Evolutionary conservation across 2,797 vertebrate genomes (phyloP), one percentile per base, ranked within the genome.

Genomic region (Eulemur coronatus): DNA sequence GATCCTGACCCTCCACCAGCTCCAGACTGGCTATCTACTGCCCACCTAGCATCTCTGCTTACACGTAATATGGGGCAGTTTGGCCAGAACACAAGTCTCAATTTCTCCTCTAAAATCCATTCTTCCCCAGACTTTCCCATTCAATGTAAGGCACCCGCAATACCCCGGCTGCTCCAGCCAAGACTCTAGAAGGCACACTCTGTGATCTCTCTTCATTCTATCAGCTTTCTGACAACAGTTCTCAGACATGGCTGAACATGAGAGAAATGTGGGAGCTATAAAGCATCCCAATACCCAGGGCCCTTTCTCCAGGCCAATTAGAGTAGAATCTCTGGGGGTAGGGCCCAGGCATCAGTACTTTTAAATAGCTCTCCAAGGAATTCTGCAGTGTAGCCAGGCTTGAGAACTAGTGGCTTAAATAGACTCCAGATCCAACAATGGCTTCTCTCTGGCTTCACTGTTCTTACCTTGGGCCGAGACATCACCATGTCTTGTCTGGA

Each of bases 341-440:
- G 10, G 41, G 55, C 61, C 24, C 63, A 65, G n/a, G 50, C 52
- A 95, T 30, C 26, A 8, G 5, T n/a, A 70, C 85, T 88, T 63
- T 89, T 72, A n/a, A 48, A 70, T 84, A 85, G 43, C 63, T 94
- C 80, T 76, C 67, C 35, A 41, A 61, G 46, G 59, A 80, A 63
- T 30, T 96, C 80, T 35, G 61, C 33, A 9, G 26, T 59, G 8
- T 7, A 46, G 80, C 7, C 46, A 70, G 35, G 57, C 22, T 57
- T 84, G 72, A 91, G 76, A 76, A 91, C 10, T 30, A 35, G 70
- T 7, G 52, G 72, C 59, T 84, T 84, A 65, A 84, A 92, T 5
- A 59, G 1, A 52, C 13, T 52, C 22, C 12, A 33, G 61, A 75
- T 22, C 35, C 92, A 76, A 28, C 82, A 76, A 28, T 5, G 43